Conservation (phyloP, 2,797 vertebrate species). For the Vultur gryphus region DNA sequence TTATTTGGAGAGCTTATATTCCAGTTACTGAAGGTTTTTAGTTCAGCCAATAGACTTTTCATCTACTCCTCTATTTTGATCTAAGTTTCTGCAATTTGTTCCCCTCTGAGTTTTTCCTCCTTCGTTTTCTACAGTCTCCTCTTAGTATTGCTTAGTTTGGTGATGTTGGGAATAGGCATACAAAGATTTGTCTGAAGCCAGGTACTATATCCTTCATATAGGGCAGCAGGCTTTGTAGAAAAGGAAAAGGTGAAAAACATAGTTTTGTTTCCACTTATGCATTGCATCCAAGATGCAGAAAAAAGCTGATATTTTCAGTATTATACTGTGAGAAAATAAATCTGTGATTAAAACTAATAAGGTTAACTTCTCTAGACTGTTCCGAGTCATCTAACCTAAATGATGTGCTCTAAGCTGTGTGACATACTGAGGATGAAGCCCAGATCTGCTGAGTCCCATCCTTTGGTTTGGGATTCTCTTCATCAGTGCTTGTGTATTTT, state of each 20-base stretch:
- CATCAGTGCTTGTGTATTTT: neutral
- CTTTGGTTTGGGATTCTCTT: neutral
- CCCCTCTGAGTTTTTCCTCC: neutral
- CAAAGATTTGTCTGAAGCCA: neutral
- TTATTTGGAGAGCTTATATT: neutral
- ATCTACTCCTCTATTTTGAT: neutral
- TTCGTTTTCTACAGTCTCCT: neutral
- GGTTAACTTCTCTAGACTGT: neutral
- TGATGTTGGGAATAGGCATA: neutral
- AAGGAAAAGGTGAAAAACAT: neutral
- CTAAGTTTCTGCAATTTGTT: neutral
- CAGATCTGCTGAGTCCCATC: neutral
- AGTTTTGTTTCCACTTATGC: fast-evolving
- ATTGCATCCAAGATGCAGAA: neutral
- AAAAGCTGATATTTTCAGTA: neutral
- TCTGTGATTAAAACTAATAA: neutral
- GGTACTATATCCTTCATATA: neutral
- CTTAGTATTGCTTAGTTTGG: neutral
- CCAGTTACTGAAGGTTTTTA: neutral
- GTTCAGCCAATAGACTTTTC: neutral
- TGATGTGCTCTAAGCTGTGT: neutral
- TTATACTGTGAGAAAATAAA: neutral
- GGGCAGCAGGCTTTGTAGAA: neutral
- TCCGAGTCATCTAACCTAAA: neutral
- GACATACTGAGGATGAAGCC: neutral